Evolutionary conservation across 2,888 invertebrate genomes (phyloP), one percentile per base, ranked within the genome.

Genomic region (Amiota minor): DNA sequence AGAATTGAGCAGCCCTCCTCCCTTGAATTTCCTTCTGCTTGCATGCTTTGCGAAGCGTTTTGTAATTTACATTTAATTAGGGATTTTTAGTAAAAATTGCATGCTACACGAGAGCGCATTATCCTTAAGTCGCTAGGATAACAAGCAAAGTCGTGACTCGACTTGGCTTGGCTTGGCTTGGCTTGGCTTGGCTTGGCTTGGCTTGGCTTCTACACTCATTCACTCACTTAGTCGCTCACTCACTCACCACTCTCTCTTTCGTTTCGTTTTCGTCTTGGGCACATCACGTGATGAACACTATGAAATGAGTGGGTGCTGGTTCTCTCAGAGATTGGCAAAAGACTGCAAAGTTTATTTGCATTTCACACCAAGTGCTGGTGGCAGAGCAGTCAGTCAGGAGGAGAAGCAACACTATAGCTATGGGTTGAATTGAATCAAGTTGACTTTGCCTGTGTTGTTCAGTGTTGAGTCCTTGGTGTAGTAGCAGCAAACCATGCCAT

Each of bases 51-150:
- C 82, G 79, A 77, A 80, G 77, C 82, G 79, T 81, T 82, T 84
- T 85, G 84, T 82, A 85, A 83, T 83, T 84, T 84, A 81, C 86
- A 82, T 83, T 85, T 83, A 84, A 83, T 85, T 83, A 81, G 81
- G 80, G 79, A 81, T 80, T 83, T 73, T 85, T 78, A 79, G 77
- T 76, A 79, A 71, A 79, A 79, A 80, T 80, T 80, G 78, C 80
- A 79, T 70, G 70, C 73, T 64, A 70, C 73, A 73, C 69, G 73
- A 69, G n/a, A 46, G 68, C 68, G 72, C 72, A 68, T 68, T 72
- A 72, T 72, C 71, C 65, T 62, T 64, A 72, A 72, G 71, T 72
- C 71, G 47, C 45, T 55, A 64, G 71, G 71, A 72, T 72, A 72
- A 72, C 71, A 72, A 72, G 67, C 53, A 49, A 55, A 72, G 72